These are phyloP conservation scores for Drosophila hamatofila DNA, from an alignment of 2,888 invertebrate genomes.

Conservation along the genomic window DNA sequence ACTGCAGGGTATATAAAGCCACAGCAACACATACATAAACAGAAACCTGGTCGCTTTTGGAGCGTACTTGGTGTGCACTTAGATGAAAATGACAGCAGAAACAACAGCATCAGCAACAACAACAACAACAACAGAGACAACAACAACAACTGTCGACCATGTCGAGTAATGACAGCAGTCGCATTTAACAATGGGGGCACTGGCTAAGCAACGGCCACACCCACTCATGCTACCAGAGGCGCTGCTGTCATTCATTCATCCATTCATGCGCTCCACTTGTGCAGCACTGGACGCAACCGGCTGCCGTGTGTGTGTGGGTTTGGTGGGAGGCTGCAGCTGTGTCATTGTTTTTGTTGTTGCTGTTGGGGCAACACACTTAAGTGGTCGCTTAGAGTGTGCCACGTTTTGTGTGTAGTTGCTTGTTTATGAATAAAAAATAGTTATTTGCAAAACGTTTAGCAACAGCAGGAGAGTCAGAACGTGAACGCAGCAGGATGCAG, in stretches of 20 bases:
- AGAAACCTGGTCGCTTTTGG: conserved; percentile 61
- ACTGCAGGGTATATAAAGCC: conserved; percentile 2
- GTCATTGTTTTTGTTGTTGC: conserved; percentile 33
- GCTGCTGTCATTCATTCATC: conserved; percentile 67
- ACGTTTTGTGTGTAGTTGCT: conserved; percentile 67
- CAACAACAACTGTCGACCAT: conserved; percentile 28
- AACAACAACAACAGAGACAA: conserved; percentile 33
- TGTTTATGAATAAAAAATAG: conserved; percentile 82
- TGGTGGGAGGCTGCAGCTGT: conserved; percentile 48
- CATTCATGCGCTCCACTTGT: conserved; percentile 73
- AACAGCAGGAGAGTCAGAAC: conserved; percentile 48
- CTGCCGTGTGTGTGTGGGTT: conserved; percentile 8
- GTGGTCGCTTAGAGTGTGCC: conserved; percentile 76
- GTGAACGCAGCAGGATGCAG: conserved; percentile 29
- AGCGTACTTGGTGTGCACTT: conserved; percentile 76
- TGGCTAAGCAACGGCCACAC: conserved; percentile 67
- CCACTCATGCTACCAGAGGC: conserved; percentile 67
- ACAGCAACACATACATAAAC: conserved; percentile 18
- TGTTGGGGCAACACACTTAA: conserved; percentile 72
- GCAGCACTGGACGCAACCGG: conserved; percentile 65
- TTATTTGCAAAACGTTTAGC: conserved; percentile 81
- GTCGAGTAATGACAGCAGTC: conserved; percentile 70
- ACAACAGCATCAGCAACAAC: conserved; percentile 38
- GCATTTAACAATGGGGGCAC: conserved; percentile 71
- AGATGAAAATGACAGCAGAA: conserved; percentile 69